These are phyloP conservation scores for Epistrophe grossulariae DNA, from an alignment of 2,888 invertebrate species.

Conservation along the genomic window DNA sequence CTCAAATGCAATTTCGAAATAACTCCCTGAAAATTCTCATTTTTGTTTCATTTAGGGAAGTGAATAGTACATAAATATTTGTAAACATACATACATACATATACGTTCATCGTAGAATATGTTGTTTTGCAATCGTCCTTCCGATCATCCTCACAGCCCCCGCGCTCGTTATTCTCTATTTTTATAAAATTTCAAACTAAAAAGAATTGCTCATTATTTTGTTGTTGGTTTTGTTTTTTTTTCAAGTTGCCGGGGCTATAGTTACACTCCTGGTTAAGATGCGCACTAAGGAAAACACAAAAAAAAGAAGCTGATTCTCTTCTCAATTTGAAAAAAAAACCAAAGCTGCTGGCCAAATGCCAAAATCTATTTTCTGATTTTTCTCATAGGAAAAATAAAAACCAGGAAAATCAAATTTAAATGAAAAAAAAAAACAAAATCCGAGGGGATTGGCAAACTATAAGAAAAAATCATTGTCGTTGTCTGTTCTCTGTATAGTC, in stretches of 20 bases:
- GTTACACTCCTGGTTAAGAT: constrained; percentile 42
- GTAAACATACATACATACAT: not conserved
- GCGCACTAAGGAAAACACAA: constrained; percentile 30
- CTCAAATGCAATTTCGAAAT: constrained; percentile 58
- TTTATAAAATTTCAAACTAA: constrained; percentile 35
- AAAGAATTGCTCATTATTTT: constrained; percentile 57
- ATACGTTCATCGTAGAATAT: constrained; percentile 1
- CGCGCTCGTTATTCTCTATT: constrained; percentile 13
- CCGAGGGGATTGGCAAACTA: constrained; percentile 41
- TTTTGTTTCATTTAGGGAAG: constrained; percentile 54
- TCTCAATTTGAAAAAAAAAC: constrained; percentile 6
- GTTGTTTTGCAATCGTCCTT: constrained; percentile 58
- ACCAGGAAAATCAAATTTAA: constrained; percentile 69
- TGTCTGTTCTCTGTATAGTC: constrained; percentile 13
- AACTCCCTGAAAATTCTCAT: constrained; percentile 26
- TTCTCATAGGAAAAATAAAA: constrained; percentile 27
- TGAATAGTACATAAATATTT: constrained; percentile 14
- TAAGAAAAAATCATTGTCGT: constrained; percentile 33
- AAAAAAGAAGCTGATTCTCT: constrained; percentile 30
- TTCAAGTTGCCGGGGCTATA: constrained; percentile 43
- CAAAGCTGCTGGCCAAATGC: constrained; percentile 44
- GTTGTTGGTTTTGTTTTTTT: not conserved
- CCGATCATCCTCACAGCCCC: constrained; percentile 9
- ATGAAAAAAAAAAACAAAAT: constrained; percentile 7
- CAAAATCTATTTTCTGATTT: constrained; percentile 70